Evolutionary conservation across 2,888 invertebrate genomes (phyloP), one percentile per base, ranked within the genome.

Genomic region (Zelleria hepariella): DNA sequence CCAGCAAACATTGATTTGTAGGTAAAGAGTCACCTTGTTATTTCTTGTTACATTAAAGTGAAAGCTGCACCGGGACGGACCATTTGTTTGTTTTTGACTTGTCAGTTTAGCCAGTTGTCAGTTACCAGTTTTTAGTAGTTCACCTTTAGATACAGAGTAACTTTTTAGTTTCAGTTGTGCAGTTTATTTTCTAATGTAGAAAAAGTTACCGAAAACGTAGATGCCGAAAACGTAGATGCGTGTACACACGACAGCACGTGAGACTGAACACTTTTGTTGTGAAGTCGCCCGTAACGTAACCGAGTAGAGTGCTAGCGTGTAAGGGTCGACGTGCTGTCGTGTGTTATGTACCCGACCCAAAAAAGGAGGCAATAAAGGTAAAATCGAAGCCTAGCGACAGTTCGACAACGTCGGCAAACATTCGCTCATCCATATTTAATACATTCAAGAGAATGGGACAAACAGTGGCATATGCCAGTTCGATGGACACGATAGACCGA

Each of bases 61-160:
- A 75, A 75, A 75, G 75, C 68, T 65, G 56, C 57, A 61, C 62
- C 65, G 63, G 65, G 64, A 64, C 65, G 61, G 62, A 61, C 53
- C 62, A 60, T 62, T 61, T 69, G 63, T 63, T 64, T 67, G 62
- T 68, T 68, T 69, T 68, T 67, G 66, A 63, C 62, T 65, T 65
- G 65, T 66, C n/a, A n/a, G n/a, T n/a, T n/a, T n/a, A n/a, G n/a
- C n/a, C n/a, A n/a, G n/a, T n/a, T n/a, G n/a, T n/a, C 61, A 60
- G 61, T 62, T 42, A 42, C 32, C 61, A 59, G 60, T 62, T 66
- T 64, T 65, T 64, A 61, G 66, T 65, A 60, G 55, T 47, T 18
- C 59, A 60, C 61, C 62, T 63, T 58, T 59, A 58, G 62, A 62
- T 42, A 15, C 15, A 15, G 15, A 5, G 24, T 56, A n/a, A n/a